Evolutionary conservation across 2,888 invertebrate species (phyloP), one percentile per base, ranked within the genome.

Genomic region (Leucophenga maculata): DNA sequence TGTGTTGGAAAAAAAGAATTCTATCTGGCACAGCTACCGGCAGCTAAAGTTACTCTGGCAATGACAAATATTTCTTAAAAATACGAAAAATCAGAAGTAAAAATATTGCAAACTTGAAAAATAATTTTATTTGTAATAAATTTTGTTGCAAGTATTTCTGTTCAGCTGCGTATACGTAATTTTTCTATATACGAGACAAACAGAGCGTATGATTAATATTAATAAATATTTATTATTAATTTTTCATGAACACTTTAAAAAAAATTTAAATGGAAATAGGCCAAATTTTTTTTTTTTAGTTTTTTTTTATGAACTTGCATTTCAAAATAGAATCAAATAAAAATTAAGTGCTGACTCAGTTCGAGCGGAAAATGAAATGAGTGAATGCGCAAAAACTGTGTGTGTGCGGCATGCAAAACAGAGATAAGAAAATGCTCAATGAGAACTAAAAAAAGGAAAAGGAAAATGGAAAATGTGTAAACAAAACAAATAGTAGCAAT

Each of bases 301-400:
- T 26, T 26, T 26, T 4, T 26, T 26, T 26, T 26, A 2, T 26
- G 3, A 3, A 3, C 4, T 26, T 26, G 2, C 26, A 4, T 26
- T 26, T 26, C 26, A 70, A 75, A 77, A 46, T 54, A 16, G 18
- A 80, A 76, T 78, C 80, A 81, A 78, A 80, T 80, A 26, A 80
- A 80, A 82, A 79, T 80, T 73, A 81, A 81, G 75, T 82, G 81
- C 82, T 81, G 82, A 80, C 75, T 79, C 80, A 80, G 80, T 74
- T 72, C 77, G 75, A 52, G 77, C 77, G 76, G 71, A 78, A 75
- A 72, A 69, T 69, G 65, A 64, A 55, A 31, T 46, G 39, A 16
- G 44, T 55, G 46, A 4, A n/a, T 46, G 6, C n/a, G 26, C 59
- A 57, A 68, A 50, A 73, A 57, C 69, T 62, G 52, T 48, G 66